phyloP scores from a whole-genome alignment of 37 sponge, comb jelly and placozoan genomes.

The Chondrilla cf. caribensis region DNA sequence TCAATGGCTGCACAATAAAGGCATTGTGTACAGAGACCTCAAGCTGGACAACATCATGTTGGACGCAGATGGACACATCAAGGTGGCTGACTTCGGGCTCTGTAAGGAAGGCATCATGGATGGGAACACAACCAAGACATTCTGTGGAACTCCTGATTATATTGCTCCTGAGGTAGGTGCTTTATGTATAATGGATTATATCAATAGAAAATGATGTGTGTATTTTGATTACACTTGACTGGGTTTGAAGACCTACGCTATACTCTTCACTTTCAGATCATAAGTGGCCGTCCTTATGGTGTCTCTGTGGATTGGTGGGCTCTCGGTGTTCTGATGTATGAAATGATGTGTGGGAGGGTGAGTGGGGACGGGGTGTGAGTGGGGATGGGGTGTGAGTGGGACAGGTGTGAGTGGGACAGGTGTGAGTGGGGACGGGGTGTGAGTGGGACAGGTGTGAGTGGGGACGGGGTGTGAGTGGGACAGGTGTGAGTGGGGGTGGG shows the following conservation, averaged over 20 bases:
- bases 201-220: no score
- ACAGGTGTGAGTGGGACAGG: no score
- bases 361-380: constrained; percentile 23
- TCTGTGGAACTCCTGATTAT: constrained; percentile 99
- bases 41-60: constrained; percentile 97
- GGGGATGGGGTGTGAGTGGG: no score
- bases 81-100: constrained; percentile 98
- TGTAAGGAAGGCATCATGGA: constrained; percentile 90
- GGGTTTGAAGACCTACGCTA: no score
- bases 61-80: constrained; percentile 92
- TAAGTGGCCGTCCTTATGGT: constrained; percentile 87
- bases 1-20: constrained; percentile 69
- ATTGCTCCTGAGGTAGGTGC: constrained; percentile 96
- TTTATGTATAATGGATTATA: no score
- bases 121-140: constrained; percentile 82
- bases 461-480: no score
- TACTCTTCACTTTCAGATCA: constrained; percentile 60
- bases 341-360: constrained; percentile 93
- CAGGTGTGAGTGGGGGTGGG: no score
- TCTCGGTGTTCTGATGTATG: constrained; percentile 88
- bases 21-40: constrained; percentile 91
- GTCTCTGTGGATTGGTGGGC: constrained; percentile 99
- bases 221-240: no score
- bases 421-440: no score
- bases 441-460: no score